These are phyloP conservation scores for Drosophila diplacantha DNA, from an alignment of 2,888 invertebrate genomes.

Conservation along the genomic window DNA sequence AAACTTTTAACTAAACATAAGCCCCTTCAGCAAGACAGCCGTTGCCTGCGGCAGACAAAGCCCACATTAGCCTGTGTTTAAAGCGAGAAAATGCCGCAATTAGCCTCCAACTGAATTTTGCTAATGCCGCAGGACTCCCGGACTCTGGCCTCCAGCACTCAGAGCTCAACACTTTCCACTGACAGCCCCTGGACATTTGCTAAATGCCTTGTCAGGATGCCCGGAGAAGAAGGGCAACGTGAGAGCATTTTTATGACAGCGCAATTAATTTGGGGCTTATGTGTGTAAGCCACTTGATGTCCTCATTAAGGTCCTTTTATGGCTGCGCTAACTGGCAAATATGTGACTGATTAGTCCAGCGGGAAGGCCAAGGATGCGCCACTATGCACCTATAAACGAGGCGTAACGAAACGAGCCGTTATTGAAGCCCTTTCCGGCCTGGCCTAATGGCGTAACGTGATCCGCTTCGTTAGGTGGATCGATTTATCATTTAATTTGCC, in stretches of 20 bases:
- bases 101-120: conserved; percentile 57
- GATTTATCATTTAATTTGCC: conserved; percentile 28
- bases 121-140: conserved; percentile 37
- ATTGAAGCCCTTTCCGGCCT: conserved; percentile 11
- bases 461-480: conserved; percentile 17
- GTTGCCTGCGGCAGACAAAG: conserved; percentile 1
- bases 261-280: conserved; percentile 72
- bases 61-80: conserved; percentile 20
- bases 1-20: neutral
- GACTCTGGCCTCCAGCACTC: conserved; percentile 3
- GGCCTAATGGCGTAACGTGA: conserved; percentile 29
- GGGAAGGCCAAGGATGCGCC: conserved; percentile 32
- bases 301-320: conserved; percentile 68
- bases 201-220: conserved; percentile 42
- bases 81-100: conserved; percentile 55
- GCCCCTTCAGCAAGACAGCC: conserved; percentile 11
- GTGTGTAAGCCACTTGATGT: conserved; percentile 72
- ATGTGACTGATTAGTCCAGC: conserved; percentile 65
- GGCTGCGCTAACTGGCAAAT: conserved; percentile 65
- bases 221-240: conserved; percentile 44
- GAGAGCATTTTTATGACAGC: conserved; percentile 69
- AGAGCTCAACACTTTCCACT: conserved; percentile 47
- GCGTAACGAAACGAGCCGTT: conserved; percentile 9
- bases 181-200: conserved; percentile 39
- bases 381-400: conserved; percentile 27